These are phyloP conservation scores for Catocala fraxini DNA, from an alignment of 2,888 invertebrate genomes.

Conservation along the genomic window DNA sequence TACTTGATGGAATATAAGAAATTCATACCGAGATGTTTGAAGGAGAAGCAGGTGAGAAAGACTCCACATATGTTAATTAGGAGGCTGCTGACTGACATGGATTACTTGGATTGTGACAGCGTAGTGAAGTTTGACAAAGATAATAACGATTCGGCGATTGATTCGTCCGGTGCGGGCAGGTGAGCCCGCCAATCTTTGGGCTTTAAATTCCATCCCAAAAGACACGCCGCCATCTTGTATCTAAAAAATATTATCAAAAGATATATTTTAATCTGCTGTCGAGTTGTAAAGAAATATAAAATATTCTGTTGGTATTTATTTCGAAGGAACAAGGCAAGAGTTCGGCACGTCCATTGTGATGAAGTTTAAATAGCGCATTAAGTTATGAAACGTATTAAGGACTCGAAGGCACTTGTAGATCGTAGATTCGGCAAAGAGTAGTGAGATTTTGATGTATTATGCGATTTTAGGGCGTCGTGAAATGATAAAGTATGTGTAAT, in stretches of 20 bases:
- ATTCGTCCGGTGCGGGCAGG: conserved; percentile 50
- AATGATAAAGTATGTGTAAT: too few species aligned
- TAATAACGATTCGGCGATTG: conserved; percentile 48
- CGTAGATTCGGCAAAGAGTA: neutral
- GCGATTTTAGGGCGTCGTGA: conserved; percentile 4
- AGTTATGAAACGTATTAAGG: neutral
- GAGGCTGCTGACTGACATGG: conserved; percentile 71
- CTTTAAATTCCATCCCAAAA: neutral
- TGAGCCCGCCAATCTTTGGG: conserved; percentile 40
- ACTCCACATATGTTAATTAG: conserved; percentile 78
- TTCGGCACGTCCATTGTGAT: neutral
- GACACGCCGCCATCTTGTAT: neutral
- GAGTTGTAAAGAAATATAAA: conserved; percentile 3
- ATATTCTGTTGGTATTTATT: conserved; percentile 3
- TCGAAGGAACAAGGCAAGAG: neutral
- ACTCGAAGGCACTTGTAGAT: neutral
- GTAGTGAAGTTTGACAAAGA: conserved; percentile 66
- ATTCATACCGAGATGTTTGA: conserved; percentile 73
- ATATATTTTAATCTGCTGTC: neutral
- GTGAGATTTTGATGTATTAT: conserved; percentile 13
- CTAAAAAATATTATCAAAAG: neutral
- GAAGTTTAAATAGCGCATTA: neutral
- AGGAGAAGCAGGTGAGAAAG: conserved; percentile 72
- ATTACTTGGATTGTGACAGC: conserved; percentile 74
- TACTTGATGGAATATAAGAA: conserved; percentile 76